phyloP scores from a whole-genome alignment of 2,113 vertebrate genomes.

The Nestor notabilis region DNA sequence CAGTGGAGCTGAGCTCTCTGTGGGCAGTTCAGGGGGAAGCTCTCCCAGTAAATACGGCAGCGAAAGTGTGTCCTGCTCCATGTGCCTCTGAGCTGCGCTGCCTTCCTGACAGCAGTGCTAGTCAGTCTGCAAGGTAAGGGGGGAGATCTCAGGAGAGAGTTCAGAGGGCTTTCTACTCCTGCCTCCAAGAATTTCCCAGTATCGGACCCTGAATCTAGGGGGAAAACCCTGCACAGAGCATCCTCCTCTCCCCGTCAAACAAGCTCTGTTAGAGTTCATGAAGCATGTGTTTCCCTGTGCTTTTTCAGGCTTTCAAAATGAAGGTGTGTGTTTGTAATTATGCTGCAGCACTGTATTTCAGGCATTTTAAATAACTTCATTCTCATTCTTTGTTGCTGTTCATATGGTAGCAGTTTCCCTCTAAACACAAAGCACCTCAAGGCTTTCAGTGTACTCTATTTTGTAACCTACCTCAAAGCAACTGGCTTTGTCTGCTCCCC shows the following conservation, averaged over 20 bases:
- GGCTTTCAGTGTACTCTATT: neutral
- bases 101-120: neutral
- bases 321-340: neutral
- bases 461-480: neutral
- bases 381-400: neutral
- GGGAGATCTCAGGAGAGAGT: neutral
- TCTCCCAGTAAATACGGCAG: accelerated
- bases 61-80: accelerated
- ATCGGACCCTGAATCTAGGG: neutral
- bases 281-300: accelerated
- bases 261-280: neutral
- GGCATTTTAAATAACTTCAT: neutral
- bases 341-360: neutral
- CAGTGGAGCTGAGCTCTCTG: accelerated
- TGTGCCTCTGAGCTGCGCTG: neutral
- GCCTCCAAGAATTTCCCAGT: neutral
- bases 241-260: neutral
- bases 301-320: neutral
- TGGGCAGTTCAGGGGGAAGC: neutral
- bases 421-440: neutral
- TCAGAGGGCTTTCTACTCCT: neutral
- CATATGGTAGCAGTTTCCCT: neutral
- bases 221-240: neutral
- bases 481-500: conserved; percentile 37
- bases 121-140: neutral